A percentile compares a stretch with the other conserved stretches of the same genome.
Conservation (phyloP, 2,888 invertebrate species). For the Allygus modestus region DNA sequence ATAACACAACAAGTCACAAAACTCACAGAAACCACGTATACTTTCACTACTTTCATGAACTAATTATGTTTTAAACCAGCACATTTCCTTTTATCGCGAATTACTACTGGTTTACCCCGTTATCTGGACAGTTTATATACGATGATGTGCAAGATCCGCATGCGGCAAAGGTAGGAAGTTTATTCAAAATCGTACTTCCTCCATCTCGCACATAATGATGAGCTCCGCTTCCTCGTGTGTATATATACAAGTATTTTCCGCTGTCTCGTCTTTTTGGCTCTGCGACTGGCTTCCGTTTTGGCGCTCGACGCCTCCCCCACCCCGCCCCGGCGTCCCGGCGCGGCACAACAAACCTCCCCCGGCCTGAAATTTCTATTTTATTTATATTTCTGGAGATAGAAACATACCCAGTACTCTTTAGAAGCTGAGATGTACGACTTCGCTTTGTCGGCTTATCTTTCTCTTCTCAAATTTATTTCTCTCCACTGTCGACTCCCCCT, state of each 20-base stretch:
- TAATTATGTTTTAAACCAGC: too few relatives aligned
- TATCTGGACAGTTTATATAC: too few relatives aligned
- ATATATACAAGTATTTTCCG: constrained; percentile 61
- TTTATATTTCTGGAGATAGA: constrained; percentile 66
- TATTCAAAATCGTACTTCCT: constrained; percentile 44
- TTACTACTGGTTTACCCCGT: too few relatives aligned
- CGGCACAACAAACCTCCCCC: constrained; percentile 58
- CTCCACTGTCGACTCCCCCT: constrained; percentile 36
- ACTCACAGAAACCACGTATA: too few relatives aligned
- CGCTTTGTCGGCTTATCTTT: constrained; percentile 63
- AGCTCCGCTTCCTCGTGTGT: background rate
- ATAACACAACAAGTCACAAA: too few relatives aligned
- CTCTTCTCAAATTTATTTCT: constrained; percentile 31
- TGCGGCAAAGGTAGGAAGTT: constrained; percentile 45
- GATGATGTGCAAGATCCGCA: background rate
- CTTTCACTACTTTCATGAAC: too few relatives aligned
- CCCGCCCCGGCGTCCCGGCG: constrained; percentile 35
- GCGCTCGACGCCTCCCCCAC: constrained; percentile 38
- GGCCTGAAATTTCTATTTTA: constrained; percentile 65
- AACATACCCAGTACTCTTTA: constrained; percentile 63
- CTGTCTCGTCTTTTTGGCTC: constrained; percentile 66
- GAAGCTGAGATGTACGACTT: constrained; percentile 60
- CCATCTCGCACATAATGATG: constrained; percentile 33
- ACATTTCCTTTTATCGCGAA: too few relatives aligned
- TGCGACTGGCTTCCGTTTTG: constrained; percentile 59